Evolutionary conservation across 2,113 vertebrate genomes (phyloP).

Genomic region (Leptobrachium leishanense): DNA sequence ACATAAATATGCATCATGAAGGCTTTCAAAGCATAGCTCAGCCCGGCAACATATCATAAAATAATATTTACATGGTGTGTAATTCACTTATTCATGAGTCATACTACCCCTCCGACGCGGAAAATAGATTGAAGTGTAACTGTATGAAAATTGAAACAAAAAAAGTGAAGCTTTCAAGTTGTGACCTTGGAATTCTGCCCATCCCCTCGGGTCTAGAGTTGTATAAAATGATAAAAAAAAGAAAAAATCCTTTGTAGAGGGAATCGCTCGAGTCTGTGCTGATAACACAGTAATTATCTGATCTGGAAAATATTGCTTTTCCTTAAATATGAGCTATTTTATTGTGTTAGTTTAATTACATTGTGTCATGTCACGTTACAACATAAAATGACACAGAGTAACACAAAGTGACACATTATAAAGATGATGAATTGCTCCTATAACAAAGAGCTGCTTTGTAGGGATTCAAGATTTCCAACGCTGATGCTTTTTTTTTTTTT

Average conservation of each 20-base stretch:
- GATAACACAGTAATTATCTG: slow-evolving; percentile 59
- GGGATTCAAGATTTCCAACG: slow-evolving; percentile 51
- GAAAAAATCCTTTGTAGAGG: slow-evolving; percentile 37
- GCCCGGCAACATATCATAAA: no score
- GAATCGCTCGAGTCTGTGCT: slow-evolving; percentile 48
- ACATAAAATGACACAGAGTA: slow-evolving; percentile 69
- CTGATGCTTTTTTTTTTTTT: neutral
- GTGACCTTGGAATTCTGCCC: slow-evolving; percentile 42
- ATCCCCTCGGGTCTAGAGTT: slow-evolving; percentile 21
- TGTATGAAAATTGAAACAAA: neutral
- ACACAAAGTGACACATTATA: slow-evolving; percentile 69
- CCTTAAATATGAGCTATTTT: slow-evolving; percentile 57
- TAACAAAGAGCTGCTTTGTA: slow-evolving; percentile 62
- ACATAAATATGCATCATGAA: no score
- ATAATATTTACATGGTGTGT: no score
- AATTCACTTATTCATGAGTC: no score
- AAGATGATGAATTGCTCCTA: slow-evolving; percentile 73
- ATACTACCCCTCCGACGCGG: neutral
- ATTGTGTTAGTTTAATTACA: slow-evolving; percentile 70
- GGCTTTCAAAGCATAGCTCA: no score
- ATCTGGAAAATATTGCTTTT: slow-evolving; percentile 56
- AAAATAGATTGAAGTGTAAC: slow-evolving; percentile 3
- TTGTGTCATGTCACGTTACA: slow-evolving; percentile 65
- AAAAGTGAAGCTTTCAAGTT: slow-evolving; percentile 1
- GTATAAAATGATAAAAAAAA: slow-evolving; percentile 45